Evolutionary conservation across 2,888 invertebrate genomes (phyloP).

Genomic region (Galerucella nymphaeae): DNA sequence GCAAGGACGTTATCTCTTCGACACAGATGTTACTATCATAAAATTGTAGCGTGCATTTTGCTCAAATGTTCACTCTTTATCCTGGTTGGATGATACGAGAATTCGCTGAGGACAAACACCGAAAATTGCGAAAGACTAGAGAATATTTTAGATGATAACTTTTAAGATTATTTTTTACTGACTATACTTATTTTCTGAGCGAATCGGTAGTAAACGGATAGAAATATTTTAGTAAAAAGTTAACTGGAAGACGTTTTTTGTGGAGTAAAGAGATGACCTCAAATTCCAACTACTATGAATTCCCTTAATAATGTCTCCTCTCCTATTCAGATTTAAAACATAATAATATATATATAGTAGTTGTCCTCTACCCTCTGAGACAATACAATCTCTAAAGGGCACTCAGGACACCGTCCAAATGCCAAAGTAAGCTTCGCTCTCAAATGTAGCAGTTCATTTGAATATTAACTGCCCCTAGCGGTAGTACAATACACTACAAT

Average conservation of each 20-base stretch:
- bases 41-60: slow-evolving; percentile 48
- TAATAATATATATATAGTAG: too few species aligned
- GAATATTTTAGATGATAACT: slow-evolving; percentile 24
- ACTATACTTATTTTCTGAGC: slow-evolving; percentile 6
- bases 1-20: slow-evolving; percentile 48
- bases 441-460: slow-evolving; percentile 40
- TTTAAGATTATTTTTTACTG: slow-evolving; percentile 20
- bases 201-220: not conserved
- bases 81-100: slow-evolving; percentile 28
- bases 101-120: slow-evolving; percentile 31
- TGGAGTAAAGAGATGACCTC: too few species aligned
- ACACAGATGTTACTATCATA: slow-evolving; percentile 51
- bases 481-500: slow-evolving; percentile 48
- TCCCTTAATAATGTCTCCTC: not conserved
- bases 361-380: slow-evolving; percentile 31
- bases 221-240: too few species aligned
- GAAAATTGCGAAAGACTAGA: slow-evolving; percentile 23
- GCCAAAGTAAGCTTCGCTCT: slow-evolving; percentile 23
- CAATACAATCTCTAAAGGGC: slow-evolving; percentile 44
- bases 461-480: slow-evolving; percentile 48
- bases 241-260: too few species aligned
- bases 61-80: slow-evolving; percentile 48
- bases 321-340: slow-evolving; percentile 22
- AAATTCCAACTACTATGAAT: not conserved
- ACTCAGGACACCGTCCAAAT: slow-evolving; percentile 36